These are phyloP conservation scores for Camponotus vicinus DNA, from an alignment of 1,140 invertebrate species.

Conservation along the genomic window DNA sequence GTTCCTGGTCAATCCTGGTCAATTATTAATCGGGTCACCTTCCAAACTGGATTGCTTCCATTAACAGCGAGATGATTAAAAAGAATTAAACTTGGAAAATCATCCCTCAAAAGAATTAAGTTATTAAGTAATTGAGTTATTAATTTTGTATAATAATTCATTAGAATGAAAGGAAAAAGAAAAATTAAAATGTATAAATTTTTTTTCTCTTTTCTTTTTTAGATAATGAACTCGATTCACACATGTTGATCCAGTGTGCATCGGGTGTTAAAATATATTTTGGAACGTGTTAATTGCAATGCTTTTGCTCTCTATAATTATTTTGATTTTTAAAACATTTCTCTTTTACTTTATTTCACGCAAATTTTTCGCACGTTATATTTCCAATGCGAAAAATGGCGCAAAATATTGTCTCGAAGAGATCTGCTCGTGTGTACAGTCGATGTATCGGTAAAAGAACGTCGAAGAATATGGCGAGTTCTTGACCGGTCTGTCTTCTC, in stretches of 20 bases:
- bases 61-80: no score
- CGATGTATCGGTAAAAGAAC: constrained; percentile 71
- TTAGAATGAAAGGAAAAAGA: no score
- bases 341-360: not conserved
- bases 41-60: no score
- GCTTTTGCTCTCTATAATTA: not conserved
- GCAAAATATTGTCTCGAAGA: constrained; percentile 51
- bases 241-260: not conserved
- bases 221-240: no score
- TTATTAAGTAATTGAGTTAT: no score
- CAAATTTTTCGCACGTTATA: not conserved
- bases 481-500: constrained; percentile 70
- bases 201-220: no score
- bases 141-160: no score
- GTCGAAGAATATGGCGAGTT: constrained; percentile 74
- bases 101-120: no score
- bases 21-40: constrained; percentile 9
- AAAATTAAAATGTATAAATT: no score
- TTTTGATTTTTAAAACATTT: not conserved
- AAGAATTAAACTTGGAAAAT: no score
- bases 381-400: constrained; percentile 53
- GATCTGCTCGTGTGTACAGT: constrained; percentile 59
- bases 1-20: constrained; percentile 10
- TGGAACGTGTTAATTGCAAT: not conserved
- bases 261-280: not conserved